A percentile compares a stretch with the other conserved stretches of the same genome.
These are phyloP conservation scores for Ochropleura leucogaster DNA, from an alignment of 2,888 invertebrate genomes.

Conservation along the genomic window DNA sequence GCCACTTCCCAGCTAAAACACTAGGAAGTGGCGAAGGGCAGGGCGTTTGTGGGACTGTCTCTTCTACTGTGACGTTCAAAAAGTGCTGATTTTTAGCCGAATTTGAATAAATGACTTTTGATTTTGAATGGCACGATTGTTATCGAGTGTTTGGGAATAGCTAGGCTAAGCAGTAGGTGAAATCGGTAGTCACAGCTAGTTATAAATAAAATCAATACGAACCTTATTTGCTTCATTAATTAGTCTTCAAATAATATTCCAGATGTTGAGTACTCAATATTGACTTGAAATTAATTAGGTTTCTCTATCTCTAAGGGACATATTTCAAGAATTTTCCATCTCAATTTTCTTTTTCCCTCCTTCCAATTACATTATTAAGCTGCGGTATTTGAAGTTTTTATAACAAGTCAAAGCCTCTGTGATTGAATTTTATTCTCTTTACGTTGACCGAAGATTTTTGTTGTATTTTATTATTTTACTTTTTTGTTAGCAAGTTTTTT, in stretches of 20 bases:
- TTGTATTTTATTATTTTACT: constrained; percentile 20
- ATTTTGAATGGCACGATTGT: too few relatives aligned
- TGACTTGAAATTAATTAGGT: constrained; percentile 50
- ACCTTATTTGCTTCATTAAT: neutral
- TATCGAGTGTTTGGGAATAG: too few relatives aligned
- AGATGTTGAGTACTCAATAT: constrained; percentile 17
- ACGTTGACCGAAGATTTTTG: constrained; percentile 24
- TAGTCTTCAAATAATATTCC: constrained; percentile 24
- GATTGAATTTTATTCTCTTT: constrained; percentile 48
- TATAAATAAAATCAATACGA: neutral
- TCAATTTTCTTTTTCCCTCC: constrained; percentile 41
- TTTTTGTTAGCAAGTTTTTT: constrained; percentile 3
- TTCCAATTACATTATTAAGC: constrained; percentile 61
- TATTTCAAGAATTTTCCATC: constrained; percentile 30
- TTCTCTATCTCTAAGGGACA: constrained; percentile 27
- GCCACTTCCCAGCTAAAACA: too few relatives aligned
- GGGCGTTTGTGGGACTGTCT: too few relatives aligned
- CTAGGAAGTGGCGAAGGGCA: too few relatives aligned
- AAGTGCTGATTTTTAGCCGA: too few relatives aligned
- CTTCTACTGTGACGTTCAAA: too few relatives aligned
- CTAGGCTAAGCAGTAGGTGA: too few relatives aligned
- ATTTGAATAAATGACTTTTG: too few relatives aligned
- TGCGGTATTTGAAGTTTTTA: constrained; percentile 58
- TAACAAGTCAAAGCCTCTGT: constrained; percentile 56
- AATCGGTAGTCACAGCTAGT: too few relatives aligned